These are phyloP conservation scores for Leucophenga varia DNA, from an alignment of 1,140 invertebrate species.

Conservation along the genomic window DNA sequence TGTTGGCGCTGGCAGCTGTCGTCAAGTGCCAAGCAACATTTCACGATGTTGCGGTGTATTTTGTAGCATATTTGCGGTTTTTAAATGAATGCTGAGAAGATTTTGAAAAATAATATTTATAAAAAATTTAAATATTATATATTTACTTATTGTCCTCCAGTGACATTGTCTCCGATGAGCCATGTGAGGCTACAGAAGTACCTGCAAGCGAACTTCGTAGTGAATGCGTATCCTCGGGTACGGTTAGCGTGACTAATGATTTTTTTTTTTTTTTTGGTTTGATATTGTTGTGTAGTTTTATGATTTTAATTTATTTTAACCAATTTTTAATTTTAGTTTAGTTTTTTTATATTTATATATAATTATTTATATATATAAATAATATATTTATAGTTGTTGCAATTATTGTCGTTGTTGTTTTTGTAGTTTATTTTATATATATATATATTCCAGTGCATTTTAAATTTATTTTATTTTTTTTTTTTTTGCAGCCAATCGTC, in stretches of 20 bases:
- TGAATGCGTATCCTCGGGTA: conserved; percentile 55
- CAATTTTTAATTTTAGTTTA: conserved; percentile 7
- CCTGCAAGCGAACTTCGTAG: conserved; percentile 57
- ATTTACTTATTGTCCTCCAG: conserved; percentile 54
- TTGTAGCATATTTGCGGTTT: conserved; percentile 49
- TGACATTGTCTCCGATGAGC: conserved; percentile 53
- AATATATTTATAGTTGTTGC: not conserved
- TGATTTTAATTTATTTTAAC: conserved; percentile 1
- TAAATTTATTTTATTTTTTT: too few relatives aligned
- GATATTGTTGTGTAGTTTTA: too few relatives aligned
- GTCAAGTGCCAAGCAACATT: conserved; percentile 44
- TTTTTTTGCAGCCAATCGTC: too few relatives aligned
- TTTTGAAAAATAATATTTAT: not conserved
- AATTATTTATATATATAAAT: too few relatives aligned
- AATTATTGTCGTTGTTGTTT: not conserved
- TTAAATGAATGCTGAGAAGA: conserved; percentile 39
- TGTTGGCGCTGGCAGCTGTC: conserved; percentile 36
- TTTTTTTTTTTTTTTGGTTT: conserved; percentile 17
- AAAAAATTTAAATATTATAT: not conserved
- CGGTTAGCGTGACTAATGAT: conserved; percentile 53
- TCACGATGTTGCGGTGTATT: conserved; percentile 49
- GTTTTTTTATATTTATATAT: conserved; percentile 11
- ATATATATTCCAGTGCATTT: too few relatives aligned
- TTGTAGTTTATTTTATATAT: not conserved
- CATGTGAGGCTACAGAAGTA: conserved; percentile 55